Percentiles rank a stretch among this genome's conserved stretches.
phyloP scores from a whole-genome alignment of 2,797 vertebrate genomes.

The Peromyscus eremicus region DNA sequence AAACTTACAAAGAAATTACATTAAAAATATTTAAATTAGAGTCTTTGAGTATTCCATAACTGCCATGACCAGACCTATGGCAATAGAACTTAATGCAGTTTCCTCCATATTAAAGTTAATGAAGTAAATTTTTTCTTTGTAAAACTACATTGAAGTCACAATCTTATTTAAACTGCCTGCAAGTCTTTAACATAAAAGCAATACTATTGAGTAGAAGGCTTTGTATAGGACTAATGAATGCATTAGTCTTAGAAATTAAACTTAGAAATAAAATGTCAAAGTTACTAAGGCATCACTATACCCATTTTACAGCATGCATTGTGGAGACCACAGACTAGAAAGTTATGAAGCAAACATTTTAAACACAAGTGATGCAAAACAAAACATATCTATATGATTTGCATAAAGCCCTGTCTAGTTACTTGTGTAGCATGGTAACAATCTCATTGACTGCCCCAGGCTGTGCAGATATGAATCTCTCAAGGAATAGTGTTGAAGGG shows the following conservation, averaged over 20 bases:
- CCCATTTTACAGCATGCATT: neutral
- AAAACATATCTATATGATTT: neutral
- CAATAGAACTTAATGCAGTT: neutral
- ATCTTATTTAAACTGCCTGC: constrained; percentile 36
- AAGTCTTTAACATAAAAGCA: constrained; percentile 13
- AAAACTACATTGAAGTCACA: constrained; percentile 43
- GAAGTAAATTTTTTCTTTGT: neutral
- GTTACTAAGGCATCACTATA: neutral
- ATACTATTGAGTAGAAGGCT: neutral
- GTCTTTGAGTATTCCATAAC: neutral
- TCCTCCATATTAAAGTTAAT: neutral
- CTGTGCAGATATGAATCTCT: constrained; percentile 8
- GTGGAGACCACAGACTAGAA: neutral
- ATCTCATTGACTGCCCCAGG: neutral
- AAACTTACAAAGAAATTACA: constrained; percentile 6
- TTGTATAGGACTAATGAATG: neutral
- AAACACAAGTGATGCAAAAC: neutral
- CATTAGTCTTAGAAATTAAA: neutral
- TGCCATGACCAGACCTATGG: neutral
- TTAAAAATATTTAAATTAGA: neutral
- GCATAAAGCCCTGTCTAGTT: neutral
- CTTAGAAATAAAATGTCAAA: constrained; percentile 39
- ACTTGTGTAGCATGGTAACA: neutral
- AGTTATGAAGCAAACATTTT: neutral
- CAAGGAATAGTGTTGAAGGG: neutral